Conservation (phyloP, 2,888 invertebrate genomes). For the Xestia sexstrigata region DNA sequence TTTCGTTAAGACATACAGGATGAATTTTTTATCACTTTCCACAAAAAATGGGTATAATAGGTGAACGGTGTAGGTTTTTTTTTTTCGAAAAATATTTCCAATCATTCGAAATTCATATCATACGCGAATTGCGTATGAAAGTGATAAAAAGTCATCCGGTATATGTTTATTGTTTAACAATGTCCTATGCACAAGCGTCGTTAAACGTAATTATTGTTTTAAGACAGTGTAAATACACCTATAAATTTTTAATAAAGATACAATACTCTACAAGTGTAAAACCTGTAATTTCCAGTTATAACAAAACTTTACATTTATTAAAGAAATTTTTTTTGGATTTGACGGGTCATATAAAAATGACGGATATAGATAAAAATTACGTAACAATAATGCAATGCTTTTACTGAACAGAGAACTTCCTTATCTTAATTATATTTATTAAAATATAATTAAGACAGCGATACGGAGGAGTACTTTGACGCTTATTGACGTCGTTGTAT, state of each 20-base stretch:
- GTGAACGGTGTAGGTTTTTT: too few relatives aligned
- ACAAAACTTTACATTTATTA: slow-evolving; percentile 4
- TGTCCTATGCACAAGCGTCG: background rate
- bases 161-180: background rate
- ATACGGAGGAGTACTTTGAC: too few relatives aligned
- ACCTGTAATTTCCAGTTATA: background rate
- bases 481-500: too few relatives aligned
- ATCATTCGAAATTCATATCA: too few relatives aligned
- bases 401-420: slow-evolving; percentile 23
- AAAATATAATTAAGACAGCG: too few relatives aligned
- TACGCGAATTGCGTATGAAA: too few relatives aligned
- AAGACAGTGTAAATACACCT: background rate
- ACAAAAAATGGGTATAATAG: too few relatives aligned
- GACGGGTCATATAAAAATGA: background rate
- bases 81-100: too few relatives aligned
- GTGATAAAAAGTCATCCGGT: too few relatives aligned
- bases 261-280: background rate
- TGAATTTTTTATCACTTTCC: too few relatives aligned
- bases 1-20: background rate
- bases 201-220: slow-evolving; percentile 2
- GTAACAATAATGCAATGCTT: slow-evolving; percentile 16
- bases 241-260: background rate
- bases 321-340: slow-evolving; percentile 15
- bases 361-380: slow-evolving; percentile 1
- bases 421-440: slow-evolving; percentile 1